Percentiles rank a stretch among this genome's conserved stretches.
Evolutionary conservation across 2,888 invertebrate species (phyloP).

Genomic region (Ectemnius continuus): DNA sequence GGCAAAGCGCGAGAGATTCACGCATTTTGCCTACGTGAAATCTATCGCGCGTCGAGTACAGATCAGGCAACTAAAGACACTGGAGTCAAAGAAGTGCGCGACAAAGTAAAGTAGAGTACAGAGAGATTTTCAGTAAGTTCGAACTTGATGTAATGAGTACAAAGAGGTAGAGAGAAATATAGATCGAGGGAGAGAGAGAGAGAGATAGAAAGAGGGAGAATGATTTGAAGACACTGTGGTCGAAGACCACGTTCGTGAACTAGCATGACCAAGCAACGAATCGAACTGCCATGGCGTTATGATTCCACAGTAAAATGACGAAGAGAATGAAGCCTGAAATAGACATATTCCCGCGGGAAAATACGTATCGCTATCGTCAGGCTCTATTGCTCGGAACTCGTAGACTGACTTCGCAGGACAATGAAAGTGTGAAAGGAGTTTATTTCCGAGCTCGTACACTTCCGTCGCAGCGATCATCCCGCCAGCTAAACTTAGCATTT

Average conservation of each 20-base stretch:
- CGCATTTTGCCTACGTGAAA: conserved; percentile 14
- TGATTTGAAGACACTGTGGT: conserved; percentile 17
- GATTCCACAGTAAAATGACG: background rate
- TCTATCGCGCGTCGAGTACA: conserved; percentile 33
- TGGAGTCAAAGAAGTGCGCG: conserved; percentile 48
- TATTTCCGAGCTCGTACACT: background rate
- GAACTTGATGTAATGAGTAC: background rate
- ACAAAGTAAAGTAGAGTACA: conserved; percentile 27
- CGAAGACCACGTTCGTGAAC: conserved; percentile 20
- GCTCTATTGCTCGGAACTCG: too few species aligned
- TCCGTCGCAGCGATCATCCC: background rate
- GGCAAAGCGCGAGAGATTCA: conserved; percentile 16
- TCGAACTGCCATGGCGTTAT: conserved; percentile 21
- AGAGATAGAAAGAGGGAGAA: conserved; percentile 4
- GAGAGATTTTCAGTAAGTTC: conserved; percentile 21
- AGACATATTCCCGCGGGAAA: too few species aligned
- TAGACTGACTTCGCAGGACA: too few species aligned
- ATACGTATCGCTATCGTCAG: too few species aligned
- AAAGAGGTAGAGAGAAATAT: background rate
- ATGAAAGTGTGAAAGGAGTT: background rate
- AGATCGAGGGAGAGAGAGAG: conserved; percentile 6
- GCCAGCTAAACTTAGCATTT: conserved; percentile 22
- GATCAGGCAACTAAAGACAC: conserved; percentile 61
- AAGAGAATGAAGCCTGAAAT: conserved; percentile 3
- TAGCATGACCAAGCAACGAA: conserved; percentile 39